A percentile compares a stretch with the other conserved stretches of the same genome.
Conservation (phyloP, 2,888 invertebrate genomes). For the Noctuana brunneofusca region DNA sequence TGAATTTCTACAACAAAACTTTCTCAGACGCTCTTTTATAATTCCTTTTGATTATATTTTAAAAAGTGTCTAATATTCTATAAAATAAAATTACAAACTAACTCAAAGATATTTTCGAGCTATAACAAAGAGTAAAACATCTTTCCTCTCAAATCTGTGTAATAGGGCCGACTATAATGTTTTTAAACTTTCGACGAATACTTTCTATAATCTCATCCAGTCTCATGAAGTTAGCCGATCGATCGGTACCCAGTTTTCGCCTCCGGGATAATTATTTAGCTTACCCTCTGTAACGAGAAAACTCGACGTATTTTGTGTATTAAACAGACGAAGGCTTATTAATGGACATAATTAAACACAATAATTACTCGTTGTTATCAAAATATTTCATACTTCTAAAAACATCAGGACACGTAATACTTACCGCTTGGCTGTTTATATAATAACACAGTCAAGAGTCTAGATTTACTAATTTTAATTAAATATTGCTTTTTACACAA, state of each 20-base stretch:
- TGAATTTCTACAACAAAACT: background rate
- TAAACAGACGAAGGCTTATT: background rate
- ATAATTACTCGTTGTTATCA: background rate
- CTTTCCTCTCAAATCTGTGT: background rate
- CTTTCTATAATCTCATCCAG: background rate
- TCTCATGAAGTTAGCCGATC: constrained; percentile 2
- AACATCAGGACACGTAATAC: background rate
- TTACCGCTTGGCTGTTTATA: background rate
- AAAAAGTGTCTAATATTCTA: background rate
- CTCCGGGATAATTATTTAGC: background rate
- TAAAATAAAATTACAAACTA: background rate
- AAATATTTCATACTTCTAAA: background rate
- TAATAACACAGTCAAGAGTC: background rate
- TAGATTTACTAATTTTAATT: background rate
- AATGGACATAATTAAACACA: background rate
- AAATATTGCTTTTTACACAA: background rate
- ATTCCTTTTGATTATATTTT: background rate
- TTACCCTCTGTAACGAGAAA: constrained; percentile 1
- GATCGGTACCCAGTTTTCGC: background rate
- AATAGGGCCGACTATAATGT: constrained; percentile 2
- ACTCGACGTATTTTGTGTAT: constrained; percentile 2
- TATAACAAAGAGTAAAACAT: background rate
- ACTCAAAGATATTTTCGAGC: background rate
- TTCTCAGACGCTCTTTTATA: background rate
- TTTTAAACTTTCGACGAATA: background rate